These are phyloP conservation scores for Archocentrus centrarchus DNA, from an alignment of 2,113 vertebrate species.

Conservation along the genomic window DNA sequence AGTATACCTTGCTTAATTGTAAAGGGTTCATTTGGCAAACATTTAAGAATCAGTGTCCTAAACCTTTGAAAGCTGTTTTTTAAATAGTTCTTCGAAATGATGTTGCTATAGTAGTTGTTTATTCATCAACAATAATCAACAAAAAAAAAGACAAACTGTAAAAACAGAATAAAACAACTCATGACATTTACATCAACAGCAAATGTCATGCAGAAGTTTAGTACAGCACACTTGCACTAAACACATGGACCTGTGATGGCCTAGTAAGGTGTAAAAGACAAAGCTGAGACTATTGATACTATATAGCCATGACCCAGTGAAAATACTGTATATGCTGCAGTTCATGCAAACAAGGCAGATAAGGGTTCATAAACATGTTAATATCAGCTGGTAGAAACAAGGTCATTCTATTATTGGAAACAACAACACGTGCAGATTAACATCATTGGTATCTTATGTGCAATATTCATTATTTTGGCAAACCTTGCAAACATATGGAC, in stretches of 20 bases:
- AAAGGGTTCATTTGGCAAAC: too few species aligned
- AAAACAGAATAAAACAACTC: neutral
- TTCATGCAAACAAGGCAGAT: conserved; percentile 28
- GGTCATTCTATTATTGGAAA: conserved; percentile 20
- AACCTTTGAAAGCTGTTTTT: neutral
- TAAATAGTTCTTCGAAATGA: neutral
- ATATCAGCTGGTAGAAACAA: neutral
- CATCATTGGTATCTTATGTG: neutral
- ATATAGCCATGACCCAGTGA: neutral
- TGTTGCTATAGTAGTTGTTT: neutral
- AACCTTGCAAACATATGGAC: neutral
- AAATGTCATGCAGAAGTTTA: neutral
- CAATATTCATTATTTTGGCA: neutral
- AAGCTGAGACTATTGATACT: conserved; percentile 13
- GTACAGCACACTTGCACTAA: neutral
- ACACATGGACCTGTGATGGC: neutral
- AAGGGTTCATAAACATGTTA: conserved; percentile 29
- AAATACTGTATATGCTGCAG: neutral
- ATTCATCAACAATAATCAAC: neutral
- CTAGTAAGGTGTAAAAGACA: neutral
- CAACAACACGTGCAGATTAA: neutral
- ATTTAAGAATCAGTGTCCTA: neutral
- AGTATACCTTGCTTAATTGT: too few species aligned
- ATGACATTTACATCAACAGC: neutral
- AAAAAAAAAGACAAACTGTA: neutral